A percentile compares a stretch with the other conserved stretches of the same genome.
Evolutionary conservation across 1,140 invertebrate genomes (phyloP).

Genomic region (Temnothorax curvispinosus): DNA sequence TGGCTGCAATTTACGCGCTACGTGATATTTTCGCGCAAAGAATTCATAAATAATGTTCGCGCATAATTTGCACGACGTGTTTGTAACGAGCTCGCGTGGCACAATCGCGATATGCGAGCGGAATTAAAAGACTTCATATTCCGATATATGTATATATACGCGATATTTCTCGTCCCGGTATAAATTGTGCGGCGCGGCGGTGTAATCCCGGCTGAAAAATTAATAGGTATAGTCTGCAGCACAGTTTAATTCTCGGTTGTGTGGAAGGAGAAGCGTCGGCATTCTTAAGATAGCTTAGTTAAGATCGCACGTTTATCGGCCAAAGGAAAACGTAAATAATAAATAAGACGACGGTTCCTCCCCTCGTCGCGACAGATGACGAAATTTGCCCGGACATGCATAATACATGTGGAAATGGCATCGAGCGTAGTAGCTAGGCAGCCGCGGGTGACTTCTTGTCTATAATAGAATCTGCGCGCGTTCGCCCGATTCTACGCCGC

Average conservation of each 20-base stretch:
- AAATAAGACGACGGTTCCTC: slow-evolving; percentile 45
- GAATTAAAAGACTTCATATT: slow-evolving; percentile 30
- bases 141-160: neutral
- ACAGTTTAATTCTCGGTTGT: neutral
- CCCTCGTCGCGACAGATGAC: slow-evolving; percentile 78
- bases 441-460: slow-evolving; percentile 80
- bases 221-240: neutral
- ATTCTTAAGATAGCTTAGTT: slow-evolving; percentile 35
- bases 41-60: slow-evolving; percentile 37
- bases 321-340: slow-evolving; percentile 57
- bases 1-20: slow-evolving; percentile 29
- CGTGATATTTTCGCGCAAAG: slow-evolving; percentile 35
- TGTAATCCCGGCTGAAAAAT: slow-evolving; percentile 30
- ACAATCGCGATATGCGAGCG: neutral
- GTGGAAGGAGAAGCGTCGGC: neutral
- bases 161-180: slow-evolving; percentile 16
- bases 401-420: slow-evolving; percentile 83
- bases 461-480: slow-evolving; percentile 85
- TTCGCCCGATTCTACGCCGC: slow-evolving; percentile 79
- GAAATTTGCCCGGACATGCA: slow-evolving; percentile 84
- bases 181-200: neutral
- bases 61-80: neutral
- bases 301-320: slow-evolving; percentile 58
- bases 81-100: slow-evolving; percentile 4
- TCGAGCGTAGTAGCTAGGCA: slow-evolving; percentile 75